Evolutionary conservation across 2,113 vertebrate genomes (phyloP), one percentile per base, ranked within the genome.

Genomic region (Scomber scombrus): DNA sequence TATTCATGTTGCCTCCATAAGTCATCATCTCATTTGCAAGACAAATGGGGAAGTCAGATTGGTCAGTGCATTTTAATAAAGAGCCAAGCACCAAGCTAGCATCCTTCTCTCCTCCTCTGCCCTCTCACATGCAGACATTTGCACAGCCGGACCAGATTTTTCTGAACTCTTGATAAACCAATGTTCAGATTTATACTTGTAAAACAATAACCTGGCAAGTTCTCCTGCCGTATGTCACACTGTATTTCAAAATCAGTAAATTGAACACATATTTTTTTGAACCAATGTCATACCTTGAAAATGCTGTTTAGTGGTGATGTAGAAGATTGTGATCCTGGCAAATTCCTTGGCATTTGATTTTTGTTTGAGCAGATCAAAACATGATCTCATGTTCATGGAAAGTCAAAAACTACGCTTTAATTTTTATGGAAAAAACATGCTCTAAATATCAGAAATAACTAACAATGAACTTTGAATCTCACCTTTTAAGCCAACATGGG

Each of bases 1-100:
- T 71, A 90, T 91, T 93, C 92, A 91, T 86, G 84, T 84, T 88
- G 85, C 88, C 80, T 91, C 86, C 80, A 85, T 87, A 90, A 91
- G 86, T 91, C 89, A 89, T 88, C 82, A 68, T 92, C 93, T 92
- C 90, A 93, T 94, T 93, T 94, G 91, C 89, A 94, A 92, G 91
- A 94, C 92, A 92, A 92, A 92, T 87, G 78, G 66, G 29, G 34
- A 71, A 87, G 87, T 90, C 78, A 88, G 78, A 80, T 69, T 85
- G 90, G 86, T 86, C 90, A 89, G 88, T 78, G 85, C 80, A 78
- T 89, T 91, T 86, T 78, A 85, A 91, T 90, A 88, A 90, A 89
- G 80, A 85, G 75, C 69, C 61, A 46, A 74, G 56, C 71, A 67
- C 63, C 12, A 11, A 66, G 55, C 69, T 9, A 21, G 21, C 23